phyloP scores from a whole-genome alignment of 2,797 vertebrate species.

The Sebastes melanostomus region DNA sequence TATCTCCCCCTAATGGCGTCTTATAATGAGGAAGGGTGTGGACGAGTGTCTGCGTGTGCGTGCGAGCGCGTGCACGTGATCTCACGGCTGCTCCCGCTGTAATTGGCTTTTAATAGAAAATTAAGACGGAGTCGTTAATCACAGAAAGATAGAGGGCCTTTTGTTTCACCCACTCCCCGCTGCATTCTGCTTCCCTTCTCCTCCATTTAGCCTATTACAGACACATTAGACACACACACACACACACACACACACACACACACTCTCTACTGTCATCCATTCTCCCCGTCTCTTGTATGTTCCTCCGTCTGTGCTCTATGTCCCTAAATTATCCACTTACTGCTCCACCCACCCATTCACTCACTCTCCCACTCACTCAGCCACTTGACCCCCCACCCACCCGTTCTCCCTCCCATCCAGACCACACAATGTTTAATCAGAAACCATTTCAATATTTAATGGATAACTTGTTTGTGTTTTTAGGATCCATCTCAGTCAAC shows the following conservation, averaged over 20 bases:
- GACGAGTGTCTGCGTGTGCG: constrained; percentile 5
- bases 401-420: not conserved
- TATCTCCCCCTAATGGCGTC: constrained; percentile 68
- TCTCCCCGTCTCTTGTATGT: constrained; percentile 17
- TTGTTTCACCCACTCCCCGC: constrained; percentile 68
- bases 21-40: constrained; percentile 61
- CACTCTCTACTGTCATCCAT: constrained; percentile 35
- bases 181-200: constrained; percentile 78
- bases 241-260: constrained; percentile 1
- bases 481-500: constrained; percentile 92
- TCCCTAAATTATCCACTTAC: constrained; percentile 36
- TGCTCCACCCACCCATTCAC: not conserved
- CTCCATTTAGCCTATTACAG: constrained; percentile 75
- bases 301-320: constrained; percentile 8
- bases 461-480: not conserved
- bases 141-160: constrained; percentile 70
- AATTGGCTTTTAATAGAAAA: constrained; percentile 89
- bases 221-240: constrained; percentile 66
- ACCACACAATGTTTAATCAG: not conserved
- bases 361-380: not conserved
- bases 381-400: constrained; percentile 1
- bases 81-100: constrained; percentile 68
- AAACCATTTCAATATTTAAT: not conserved
- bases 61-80: constrained; percentile 36
- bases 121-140: constrained; percentile 84